phyloP scores from a whole-genome alignment of 2,113 vertebrate species.

The Electrona antarctica region DNA sequence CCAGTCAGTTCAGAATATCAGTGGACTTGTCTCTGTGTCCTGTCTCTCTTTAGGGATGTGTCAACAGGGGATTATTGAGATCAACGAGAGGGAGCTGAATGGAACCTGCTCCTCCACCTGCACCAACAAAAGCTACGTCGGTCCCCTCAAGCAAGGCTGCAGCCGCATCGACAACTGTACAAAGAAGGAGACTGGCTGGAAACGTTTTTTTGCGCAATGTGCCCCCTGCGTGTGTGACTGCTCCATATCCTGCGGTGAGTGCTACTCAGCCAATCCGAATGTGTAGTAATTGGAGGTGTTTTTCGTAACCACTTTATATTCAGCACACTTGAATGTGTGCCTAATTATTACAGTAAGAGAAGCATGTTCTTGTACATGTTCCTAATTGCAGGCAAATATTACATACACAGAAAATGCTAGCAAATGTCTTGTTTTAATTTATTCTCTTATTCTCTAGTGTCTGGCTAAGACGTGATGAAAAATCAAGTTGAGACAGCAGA shows the following conservation, averaged over 20 bases:
- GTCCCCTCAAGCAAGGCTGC: constrained; percentile 75
- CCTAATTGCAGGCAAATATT: neutral
- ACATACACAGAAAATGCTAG: neutral
- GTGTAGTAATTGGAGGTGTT: neutral
- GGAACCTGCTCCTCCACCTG: constrained; percentile 81
- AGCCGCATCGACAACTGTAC: constrained; percentile 77
- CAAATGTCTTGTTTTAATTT: neutral
- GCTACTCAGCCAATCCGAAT: neutral
- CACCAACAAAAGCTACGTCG: constrained; percentile 65
- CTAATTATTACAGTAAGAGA: neutral
- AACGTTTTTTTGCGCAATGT: constrained; percentile 80
- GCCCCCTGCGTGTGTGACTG: constrained; percentile 84
- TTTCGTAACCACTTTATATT: neutral
- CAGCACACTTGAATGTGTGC: constrained; percentile 3
- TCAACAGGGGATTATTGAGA: constrained; percentile 73
- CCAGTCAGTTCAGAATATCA: neutral
- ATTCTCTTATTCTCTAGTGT: constrained; percentile 39
- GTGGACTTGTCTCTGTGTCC: too few relatives aligned
- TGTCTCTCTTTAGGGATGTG: constrained; percentile 77
- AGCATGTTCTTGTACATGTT: neutral
- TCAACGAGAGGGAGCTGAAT: constrained; percentile 78
- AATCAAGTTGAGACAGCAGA: neutral
- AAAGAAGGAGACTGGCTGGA: constrained; percentile 80
- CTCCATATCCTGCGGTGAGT: constrained; percentile 77
- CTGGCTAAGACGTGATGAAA: constrained; percentile 42